These are phyloP conservation scores for Crossoptilon crossoptilon DNA, from an alignment of 2,797 vertebrate species.

Conservation along the genomic window DNA sequence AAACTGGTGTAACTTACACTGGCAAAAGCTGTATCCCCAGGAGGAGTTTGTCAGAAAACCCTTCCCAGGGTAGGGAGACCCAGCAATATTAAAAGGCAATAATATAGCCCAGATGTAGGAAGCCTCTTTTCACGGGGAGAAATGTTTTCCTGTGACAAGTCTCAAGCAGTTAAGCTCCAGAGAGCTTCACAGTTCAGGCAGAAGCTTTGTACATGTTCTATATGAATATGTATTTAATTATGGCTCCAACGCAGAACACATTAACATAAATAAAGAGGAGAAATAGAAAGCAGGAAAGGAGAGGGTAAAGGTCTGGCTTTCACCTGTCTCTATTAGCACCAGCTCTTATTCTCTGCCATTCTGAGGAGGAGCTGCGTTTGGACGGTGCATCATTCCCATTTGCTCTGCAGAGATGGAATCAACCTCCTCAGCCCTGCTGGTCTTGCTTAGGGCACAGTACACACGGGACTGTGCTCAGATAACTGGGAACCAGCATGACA, in stretches of 20 bases:
- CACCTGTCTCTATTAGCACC: background rate
- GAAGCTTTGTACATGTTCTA: constrained; percentile 46
- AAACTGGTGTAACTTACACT: constrained; percentile 61
- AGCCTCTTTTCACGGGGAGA: constrained; percentile 62
- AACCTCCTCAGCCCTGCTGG: background rate
- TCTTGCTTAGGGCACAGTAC: background rate
- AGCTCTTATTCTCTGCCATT: background rate
- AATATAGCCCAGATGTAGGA: constrained; percentile 67
- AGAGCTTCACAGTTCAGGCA: constrained; percentile 39
- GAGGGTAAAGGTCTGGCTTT: constrained; percentile 7
- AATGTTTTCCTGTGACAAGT: constrained; percentile 71
- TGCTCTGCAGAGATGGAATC: background rate
- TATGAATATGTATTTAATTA: constrained; percentile 67
- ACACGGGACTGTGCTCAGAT: background rate
- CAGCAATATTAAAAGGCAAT: constrained; percentile 68
- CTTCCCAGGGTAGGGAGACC: constrained; percentile 61
- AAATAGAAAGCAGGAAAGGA: constrained; percentile 49
- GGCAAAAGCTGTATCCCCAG: constrained; percentile 63
- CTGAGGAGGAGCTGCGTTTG: background rate
- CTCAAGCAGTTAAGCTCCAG: constrained; percentile 59
- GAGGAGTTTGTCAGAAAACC: constrained; percentile 61
- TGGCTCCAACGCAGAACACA: constrained; percentile 36
- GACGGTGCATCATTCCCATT: background rate
- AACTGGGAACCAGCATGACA: background rate
- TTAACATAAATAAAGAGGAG: constrained; percentile 74